These are phyloP conservation scores for Drosophila baimaii DNA, from an alignment of 1,140 invertebrate genomes.

Conservation along the genomic window DNA sequence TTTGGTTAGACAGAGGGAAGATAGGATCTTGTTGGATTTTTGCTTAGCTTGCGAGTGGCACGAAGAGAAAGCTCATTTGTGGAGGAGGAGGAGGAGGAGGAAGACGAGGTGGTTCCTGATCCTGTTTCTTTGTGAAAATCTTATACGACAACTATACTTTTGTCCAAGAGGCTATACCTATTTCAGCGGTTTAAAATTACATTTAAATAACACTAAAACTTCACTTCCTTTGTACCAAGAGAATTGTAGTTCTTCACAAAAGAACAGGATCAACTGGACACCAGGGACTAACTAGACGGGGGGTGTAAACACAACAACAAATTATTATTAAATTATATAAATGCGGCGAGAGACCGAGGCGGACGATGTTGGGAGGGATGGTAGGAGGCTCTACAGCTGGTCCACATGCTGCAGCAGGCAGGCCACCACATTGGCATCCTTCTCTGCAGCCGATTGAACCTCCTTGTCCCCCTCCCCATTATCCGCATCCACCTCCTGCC, in stretches of 20 bases:
- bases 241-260: neutral
- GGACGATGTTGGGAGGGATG: neutral
- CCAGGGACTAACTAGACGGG: neutral
- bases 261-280: neutral
- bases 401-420: constrained; percentile 69
- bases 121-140: neutral
- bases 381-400: constrained; percentile 47
- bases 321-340: constrained; percentile 1
- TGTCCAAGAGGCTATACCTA: neutral
- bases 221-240: neutral
- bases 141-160: neutral
- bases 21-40: constrained; percentile 23
- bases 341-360: constrained; percentile 1
- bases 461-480: constrained; percentile 18
- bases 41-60: constrained; percentile 28
- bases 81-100: neutral
- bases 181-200: neutral
- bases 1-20: constrained; percentile 42
- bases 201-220: neutral
- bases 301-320: constrained; percentile 21
- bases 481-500: constrained; percentile 12
- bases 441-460: constrained; percentile 19
- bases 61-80: constrained; percentile 72
- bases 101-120: neutral
- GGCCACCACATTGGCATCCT: constrained; percentile 54